Evolutionary conservation across 2,113 vertebrate species (phyloP), one percentile per base, ranked within the genome.

Genomic region (Rhinogobius similis): DNA sequence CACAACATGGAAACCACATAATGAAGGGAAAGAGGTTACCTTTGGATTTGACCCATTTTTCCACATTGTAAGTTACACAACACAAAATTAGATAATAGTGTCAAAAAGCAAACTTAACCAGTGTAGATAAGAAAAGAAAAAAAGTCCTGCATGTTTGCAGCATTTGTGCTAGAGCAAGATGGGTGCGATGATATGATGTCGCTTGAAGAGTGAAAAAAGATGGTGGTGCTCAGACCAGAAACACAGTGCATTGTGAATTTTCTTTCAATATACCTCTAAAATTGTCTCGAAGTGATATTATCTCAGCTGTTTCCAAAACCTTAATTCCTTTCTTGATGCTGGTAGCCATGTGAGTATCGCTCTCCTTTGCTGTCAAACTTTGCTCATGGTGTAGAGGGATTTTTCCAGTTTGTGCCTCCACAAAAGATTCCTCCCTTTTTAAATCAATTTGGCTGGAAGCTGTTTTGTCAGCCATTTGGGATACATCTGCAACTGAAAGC

Each of bases 401-500:
- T 58, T 29, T 20, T 39, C 16, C 43, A 32, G 24, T 26, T 1
- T 76, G 67, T 53, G 43, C 29, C 72, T 67, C 72, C 20, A 65
- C 26, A 70, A 10, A 18, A 29, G 61, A n/a, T n/a, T 23, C 48
- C 24, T 1, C 4, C 44, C 32, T 73, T 41, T 50, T n/a, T n/a
- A 61, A 32, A 59, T 20, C 16, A 32, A 59, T 32, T 59, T 29
- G 27, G 1, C 56, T 32, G 13, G 27, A 11, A 18, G 12, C 48
- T 52, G 52, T 46, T 77, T 39, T 48, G 44, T 52, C 21, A 36
- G 13, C 1, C 2, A 18, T 50, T 36, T 68, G 63, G 52, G 61
- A 66, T 74, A 43, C 4, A 82, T 88, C 88, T 88, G 83, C 88
- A 85, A 86, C 86, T 85, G 87, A 84, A 1, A 73, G 76, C 61